Evolutionary conservation across 2,888 invertebrate genomes (phyloP), one percentile per base, ranked within the genome.

Genomic region (Diabrotica balteata): DNA sequence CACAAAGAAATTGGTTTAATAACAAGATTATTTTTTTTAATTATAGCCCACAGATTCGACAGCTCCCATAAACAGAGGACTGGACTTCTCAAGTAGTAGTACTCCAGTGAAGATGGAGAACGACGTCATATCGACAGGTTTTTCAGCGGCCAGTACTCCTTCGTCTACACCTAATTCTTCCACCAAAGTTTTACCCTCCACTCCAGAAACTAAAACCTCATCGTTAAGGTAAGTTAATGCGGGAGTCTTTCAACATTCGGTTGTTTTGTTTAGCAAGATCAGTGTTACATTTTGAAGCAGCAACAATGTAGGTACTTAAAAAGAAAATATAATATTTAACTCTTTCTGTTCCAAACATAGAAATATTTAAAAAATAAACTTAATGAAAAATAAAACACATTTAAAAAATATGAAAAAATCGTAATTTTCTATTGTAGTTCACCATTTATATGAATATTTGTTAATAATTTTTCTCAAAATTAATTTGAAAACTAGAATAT

Each of bases 11-110:
- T 4, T 32, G 5, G 4, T 32, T 32, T 32, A 32, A 32, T 32
- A 32, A 0, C 3, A 32, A 32, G 5, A 32, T 32, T 32, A 4
- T 32, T 32, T 32, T 32, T 32, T 10, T 32, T 49, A 57, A 60
- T 76, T 79, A 10, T 82, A 88, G 89, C 85, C 87, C 0, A 88
- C 88, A 59, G 89, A 89, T 80, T 87, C 88, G 7, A 88, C 89
- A 61, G 88, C 89, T 0, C 84, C 87, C 0, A 88, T 88, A 85
- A 81, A 73, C 66, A 78, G 84, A 69, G 81, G 81, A 54, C 67
- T 84, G 71, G 84, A 84, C 68, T 84, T 83, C 69, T 80, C 82
- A 7, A 81, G 78, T 66, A 81, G 77, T 69, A 81, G 76, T 66
- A 79, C 81, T 46, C 78, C 80, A n/a, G 76, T 83, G 11, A 84